Conservation (phyloP, 2,113 vertebrate genomes). For the Thunnus maccoyii region DNA sequence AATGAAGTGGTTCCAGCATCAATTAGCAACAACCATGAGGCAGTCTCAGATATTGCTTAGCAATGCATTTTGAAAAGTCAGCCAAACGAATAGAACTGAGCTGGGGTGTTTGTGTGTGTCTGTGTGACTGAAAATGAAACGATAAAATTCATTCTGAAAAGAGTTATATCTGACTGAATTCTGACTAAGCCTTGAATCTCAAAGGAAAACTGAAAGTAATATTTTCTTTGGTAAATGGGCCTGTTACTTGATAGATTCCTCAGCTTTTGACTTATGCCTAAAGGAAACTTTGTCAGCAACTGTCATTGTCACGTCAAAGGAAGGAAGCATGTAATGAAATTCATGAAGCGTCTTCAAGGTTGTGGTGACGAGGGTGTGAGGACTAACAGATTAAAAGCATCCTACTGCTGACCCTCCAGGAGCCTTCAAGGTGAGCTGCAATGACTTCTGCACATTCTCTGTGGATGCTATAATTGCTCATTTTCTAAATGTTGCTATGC, state of each 20-base stretch:
- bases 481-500: constrained; percentile 18
- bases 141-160: constrained; percentile 55
- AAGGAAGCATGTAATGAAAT: constrained; percentile 65
- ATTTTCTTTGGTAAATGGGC: constrained; percentile 62
- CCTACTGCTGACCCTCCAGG: constrained; percentile 47
- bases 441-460: constrained; percentile 12
- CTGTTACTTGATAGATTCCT: constrained; percentile 59
- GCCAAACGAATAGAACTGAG: constrained; percentile 54
- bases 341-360: constrained; percentile 60
- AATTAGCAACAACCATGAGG: constrained; percentile 71
- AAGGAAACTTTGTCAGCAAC: constrained; percentile 33
- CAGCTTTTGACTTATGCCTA: constrained; percentile 18
- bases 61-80: constrained; percentile 70
- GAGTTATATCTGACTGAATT: constrained; percentile 63
- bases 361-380: constrained; percentile 8
- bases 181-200: constrained; percentile 55
- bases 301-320: constrained; percentile 59
- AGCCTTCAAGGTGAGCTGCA: constrained; percentile 50
- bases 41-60: constrained; percentile 71
- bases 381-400: constrained; percentile 53
- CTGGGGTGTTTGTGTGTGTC: neutral
- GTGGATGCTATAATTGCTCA: constrained; percentile 6
- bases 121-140: constrained; percentile 47
- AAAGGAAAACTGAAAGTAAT: constrained; percentile 58
- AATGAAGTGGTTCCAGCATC: constrained; percentile 71